Evolutionary conservation across 2,113 vertebrate species (phyloP).

Genomic region (Proteles cristata): DNA sequence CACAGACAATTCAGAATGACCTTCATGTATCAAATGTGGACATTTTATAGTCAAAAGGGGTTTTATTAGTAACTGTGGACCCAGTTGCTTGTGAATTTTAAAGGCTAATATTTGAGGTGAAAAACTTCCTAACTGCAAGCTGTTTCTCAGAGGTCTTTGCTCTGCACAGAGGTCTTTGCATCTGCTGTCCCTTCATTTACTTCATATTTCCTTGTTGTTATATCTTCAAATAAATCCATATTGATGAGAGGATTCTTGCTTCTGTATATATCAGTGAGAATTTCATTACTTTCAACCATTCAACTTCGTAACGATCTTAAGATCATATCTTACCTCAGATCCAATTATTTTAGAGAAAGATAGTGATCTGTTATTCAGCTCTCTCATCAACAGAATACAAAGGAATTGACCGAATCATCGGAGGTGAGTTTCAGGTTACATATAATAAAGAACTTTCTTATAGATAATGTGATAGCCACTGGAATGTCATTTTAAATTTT

Average conservation of each 20-base stretch:
- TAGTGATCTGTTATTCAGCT: constrained; percentile 17
- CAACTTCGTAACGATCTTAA: not conserved
- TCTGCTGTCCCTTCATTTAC: not conserved
- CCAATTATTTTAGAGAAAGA: constrained; percentile 38
- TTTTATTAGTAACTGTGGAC: not conserved
- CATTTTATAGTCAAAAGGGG: not conserved
- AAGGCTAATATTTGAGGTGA: not conserved
- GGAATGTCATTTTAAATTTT: not conserved
- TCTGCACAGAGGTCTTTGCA: not conserved
- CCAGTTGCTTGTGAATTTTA: not conserved
- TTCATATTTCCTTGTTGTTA: not conserved
- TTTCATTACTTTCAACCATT: constrained; percentile 3
- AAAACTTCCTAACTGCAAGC: not conserved
- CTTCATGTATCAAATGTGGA: not conserved
- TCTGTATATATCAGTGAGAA: not conserved
- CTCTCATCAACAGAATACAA: not conserved
- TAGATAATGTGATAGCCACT: not conserved
- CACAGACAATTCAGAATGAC: not conserved
- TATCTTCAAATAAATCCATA: constrained; percentile 14
- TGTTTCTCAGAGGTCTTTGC: not conserved
- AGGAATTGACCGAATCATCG: not conserved
- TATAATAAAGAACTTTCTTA: not conserved
- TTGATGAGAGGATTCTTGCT: not conserved
- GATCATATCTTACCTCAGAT: constrained; percentile 14
- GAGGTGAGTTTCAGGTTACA: constrained; percentile 9